Percentiles rank a stretch among this genome's conserved stretches.
phyloP scores from a whole-genome alignment of 2,797 vertebrate species.

The Acanthis flammea region DNA sequence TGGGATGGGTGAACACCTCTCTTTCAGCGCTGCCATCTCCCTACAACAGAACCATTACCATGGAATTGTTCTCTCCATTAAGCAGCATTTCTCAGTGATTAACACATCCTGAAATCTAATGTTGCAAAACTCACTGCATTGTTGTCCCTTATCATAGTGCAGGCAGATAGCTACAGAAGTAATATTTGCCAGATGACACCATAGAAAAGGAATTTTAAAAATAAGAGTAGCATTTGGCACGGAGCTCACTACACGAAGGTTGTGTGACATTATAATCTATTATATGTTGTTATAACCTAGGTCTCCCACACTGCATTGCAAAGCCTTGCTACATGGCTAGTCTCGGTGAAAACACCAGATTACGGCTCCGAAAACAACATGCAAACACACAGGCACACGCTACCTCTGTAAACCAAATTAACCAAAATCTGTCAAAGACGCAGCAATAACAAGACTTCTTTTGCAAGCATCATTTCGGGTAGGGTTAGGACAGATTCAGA shows the following conservation, averaged over 20 bases:
- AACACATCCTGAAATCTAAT: neutral
- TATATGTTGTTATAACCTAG: neutral
- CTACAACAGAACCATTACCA: neutral
- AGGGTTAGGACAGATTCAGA: constrained; percentile 37
- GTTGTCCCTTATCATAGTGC: neutral
- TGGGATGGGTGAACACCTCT: neutral
- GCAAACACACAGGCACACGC: constrained; percentile 14
- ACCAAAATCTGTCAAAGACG: constrained; percentile 2
- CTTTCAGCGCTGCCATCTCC: neutral
- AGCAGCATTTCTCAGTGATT: neutral
- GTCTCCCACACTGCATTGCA: constrained; percentile 6
- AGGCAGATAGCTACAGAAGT: neutral
- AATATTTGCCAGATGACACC: neutral
- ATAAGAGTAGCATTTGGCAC: neutral
- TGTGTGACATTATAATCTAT: neutral
- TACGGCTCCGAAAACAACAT: neutral
- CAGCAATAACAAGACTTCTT: neutral
- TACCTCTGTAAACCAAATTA: constrained; percentile 3
- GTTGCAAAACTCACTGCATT: neutral
- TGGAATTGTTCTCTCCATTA: neutral
- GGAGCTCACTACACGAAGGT: neutral
- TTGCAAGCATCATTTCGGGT: neutral
- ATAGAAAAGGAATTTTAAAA: neutral
- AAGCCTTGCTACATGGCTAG: neutral
- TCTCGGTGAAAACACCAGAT: neutral